Conservation (phyloP, 2,888 invertebrate genomes). For the Acleris laterana region DNA sequence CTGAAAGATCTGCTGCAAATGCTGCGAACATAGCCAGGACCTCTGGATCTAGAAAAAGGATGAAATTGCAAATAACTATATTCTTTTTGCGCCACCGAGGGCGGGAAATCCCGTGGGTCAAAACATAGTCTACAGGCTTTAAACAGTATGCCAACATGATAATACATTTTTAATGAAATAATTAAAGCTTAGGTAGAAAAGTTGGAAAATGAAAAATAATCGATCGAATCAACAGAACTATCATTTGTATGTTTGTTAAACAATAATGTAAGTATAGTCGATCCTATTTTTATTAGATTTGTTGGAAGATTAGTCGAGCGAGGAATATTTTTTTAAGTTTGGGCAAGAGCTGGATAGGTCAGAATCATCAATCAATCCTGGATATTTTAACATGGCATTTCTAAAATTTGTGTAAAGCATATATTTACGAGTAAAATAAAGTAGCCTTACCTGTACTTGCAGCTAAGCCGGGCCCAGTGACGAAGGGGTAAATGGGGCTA, state of each 20-base stretch:
- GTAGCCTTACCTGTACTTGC: slow-evolving; percentile 44
- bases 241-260: too few relatives aligned
- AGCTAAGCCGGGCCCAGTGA: slow-evolving; percentile 42
- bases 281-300: too few relatives aligned
- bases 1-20: slow-evolving; percentile 34
- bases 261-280: too few relatives aligned
- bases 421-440: not conserved
- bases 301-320: too few relatives aligned
- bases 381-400: too few relatives aligned
- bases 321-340: too few relatives aligned
- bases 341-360: too few relatives aligned
- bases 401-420: too few relatives aligned
- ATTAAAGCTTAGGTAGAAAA: not conserved
- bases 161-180: not conserved
- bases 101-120: slow-evolving; percentile 41
- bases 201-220: not conserved
- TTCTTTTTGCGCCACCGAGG: slow-evolving; percentile 40
- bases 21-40: slow-evolving; percentile 30
- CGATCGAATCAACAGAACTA: too few relatives aligned
- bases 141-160: not conserved
- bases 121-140: slow-evolving; percentile 3
- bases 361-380: too few relatives aligned
- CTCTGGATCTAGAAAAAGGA: slow-evolving; percentile 47
- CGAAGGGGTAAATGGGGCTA: not conserved
- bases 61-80: too few relatives aligned